Base-by-base conservation (phyloP, 1,140 invertebrate genomes). In the Drosophila setifemur region DNA sequence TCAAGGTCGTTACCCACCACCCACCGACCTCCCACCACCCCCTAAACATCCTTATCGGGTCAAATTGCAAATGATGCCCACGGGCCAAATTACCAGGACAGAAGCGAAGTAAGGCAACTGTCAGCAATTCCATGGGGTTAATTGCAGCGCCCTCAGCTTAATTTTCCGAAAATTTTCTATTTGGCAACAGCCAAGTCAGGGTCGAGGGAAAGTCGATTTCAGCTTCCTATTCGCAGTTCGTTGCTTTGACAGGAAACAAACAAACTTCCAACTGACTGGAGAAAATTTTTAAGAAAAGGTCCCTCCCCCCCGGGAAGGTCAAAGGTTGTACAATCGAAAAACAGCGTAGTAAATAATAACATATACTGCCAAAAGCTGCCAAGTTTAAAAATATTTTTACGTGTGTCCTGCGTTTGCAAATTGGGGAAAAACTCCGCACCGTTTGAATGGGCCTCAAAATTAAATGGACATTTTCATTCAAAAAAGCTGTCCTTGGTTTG, bases 161-260 rank as follows among this genome's bases (percentile, higher is more conserved):
- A 55, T 67, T 71, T 66, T 42, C 40, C 18, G 16, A 39, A 25
- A 50, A 37, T 42, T 39, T 31, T 26, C 26, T 28, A 42, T 40
- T 48, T 67, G 42, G 28, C n/a, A 14, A 29, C n/a, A 18, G 31
- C 61, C 8, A 19, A 35, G 6, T 14, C 19, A 23, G 18, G 42
- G 52, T 47, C 52, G n/a, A 33, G 43, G 19, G 19, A 49, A 63
- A 68, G 39, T 73, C 45, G 50, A 73, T 52, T 53, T 42, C 43
- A 16, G 44, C 23, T 54, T 74, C 28, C 50, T 58, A 50, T 79
- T 74, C 54, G 50, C 70, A 77, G 73, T 68, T 83, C 73, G 55
- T 67, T 81, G 58, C 45, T 16, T 75, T 82, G 77, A 53, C 48
- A 68, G 77, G 52, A 82, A 82, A 44, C 61, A 73, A 82, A 82